Conservation (phyloP, 1,140 invertebrate species). For the Philopotamus ludificatus region DNA sequence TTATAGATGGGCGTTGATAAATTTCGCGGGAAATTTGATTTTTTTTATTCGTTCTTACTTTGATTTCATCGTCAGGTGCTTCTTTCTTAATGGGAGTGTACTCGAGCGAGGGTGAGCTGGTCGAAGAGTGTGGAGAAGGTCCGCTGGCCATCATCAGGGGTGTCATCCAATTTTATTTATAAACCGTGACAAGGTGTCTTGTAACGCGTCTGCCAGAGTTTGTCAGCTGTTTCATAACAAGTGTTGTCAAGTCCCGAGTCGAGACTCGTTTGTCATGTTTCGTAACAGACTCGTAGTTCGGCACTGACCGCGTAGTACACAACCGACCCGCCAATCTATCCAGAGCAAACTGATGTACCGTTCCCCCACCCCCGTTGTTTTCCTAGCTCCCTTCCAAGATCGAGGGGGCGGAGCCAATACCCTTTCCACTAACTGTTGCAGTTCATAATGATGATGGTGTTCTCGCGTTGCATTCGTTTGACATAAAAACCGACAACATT, state of each 20-base stretch:
- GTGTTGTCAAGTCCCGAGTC: not conserved
- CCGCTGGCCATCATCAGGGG: conserved; percentile 48
- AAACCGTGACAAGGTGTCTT: not conserved
- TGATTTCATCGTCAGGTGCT: conserved; percentile 55
- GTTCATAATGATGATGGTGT: not conserved
- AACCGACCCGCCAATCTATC: not conserved
- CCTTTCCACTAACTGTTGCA: not conserved
- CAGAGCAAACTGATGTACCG: conserved; percentile 1
- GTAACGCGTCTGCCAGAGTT: not conserved
- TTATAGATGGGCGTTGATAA: too few relatives aligned
- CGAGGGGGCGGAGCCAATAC: not conserved
- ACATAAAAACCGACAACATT: too few relatives aligned
- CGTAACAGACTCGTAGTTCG: not conserved
- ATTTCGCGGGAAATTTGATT: too few relatives aligned
- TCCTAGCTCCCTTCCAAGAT: not conserved
- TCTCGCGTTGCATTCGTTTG: too few relatives aligned
- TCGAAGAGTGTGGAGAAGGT: conserved; percentile 42
- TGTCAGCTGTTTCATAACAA: not conserved
- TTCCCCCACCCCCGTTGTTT: not conserved
- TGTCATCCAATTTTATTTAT: conserved; percentile 9
- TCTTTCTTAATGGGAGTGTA: conserved; percentile 51
- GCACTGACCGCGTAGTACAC: not conserved
- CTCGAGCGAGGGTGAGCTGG: conserved; percentile 47
- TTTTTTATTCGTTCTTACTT: too few relatives aligned
- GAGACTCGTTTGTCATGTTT: conserved; percentile 4